Evolutionary conservation across 53 echinoderm and acorn worm species (phyloP).

Genomic region (Patiria pectinifera): DNA sequence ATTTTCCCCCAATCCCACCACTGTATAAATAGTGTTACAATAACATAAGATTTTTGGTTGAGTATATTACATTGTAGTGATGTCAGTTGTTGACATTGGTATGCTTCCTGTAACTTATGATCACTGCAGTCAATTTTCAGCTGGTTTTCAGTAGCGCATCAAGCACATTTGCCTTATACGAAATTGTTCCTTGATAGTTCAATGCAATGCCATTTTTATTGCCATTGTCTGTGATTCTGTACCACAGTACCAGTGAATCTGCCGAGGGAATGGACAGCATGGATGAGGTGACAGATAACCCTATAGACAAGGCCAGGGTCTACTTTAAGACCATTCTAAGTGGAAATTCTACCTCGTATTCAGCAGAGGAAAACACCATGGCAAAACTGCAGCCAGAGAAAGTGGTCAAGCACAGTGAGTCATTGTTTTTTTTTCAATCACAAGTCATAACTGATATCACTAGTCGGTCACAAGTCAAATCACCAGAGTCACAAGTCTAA

Average conservation of each 20-base stretch:
- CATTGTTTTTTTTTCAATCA: background rate
- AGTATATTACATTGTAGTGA: too few species aligned
- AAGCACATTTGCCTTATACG: background rate
- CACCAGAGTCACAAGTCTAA: too few species aligned
- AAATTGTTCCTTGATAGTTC: background rate
- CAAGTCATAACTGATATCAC: too few species aligned
- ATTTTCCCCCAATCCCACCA: too few species aligned
- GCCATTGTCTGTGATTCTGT: background rate
- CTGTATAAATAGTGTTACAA: too few species aligned
- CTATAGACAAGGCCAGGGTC: constrained; percentile 5
- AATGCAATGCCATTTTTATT: background rate
- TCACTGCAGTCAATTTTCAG: too few species aligned
- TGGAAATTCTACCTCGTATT: background rate
- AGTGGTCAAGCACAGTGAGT: constrained; percentile 26
- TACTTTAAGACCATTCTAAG: background rate
- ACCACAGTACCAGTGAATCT: background rate
- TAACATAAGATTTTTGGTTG: too few species aligned
- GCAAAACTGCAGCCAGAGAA: constrained; percentile 12
- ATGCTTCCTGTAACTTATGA: too few species aligned
- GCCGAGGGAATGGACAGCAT: constrained; percentile 8
- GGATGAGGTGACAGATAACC: background rate
- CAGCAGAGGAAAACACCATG: constrained; percentile 6
- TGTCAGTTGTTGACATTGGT: too few species aligned
- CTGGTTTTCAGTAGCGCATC: too few species aligned
- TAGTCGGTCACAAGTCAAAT: too few species aligned